Conservation (phyloP, 2,113 vertebrate genomes). For the cat (Felis catus) region F.catus_Fca126_mat1.0 CM031412.1:73771501-73772000, state of each 20-base stretch:
- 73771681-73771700: background rate
- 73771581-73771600: background rate
- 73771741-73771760: background rate
- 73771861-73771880: background rate
- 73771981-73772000: background rate
- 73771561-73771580: background rate
- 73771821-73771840: background rate
- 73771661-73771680: background rate
- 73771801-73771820: background rate
- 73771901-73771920: background rate
- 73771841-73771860: background rate
- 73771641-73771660: background rate
- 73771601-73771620: background rate
- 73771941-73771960: background rate
- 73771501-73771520: background rate
- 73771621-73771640: too few relatives aligned
- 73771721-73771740: background rate
- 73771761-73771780: background rate
- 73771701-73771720: fast-evolving
- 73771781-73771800: background rate
- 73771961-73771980: background rate
- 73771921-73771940: background rate
- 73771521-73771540: background rate
- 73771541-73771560: background rate
- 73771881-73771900: background rate